Conservation (phyloP, 1,140 invertebrate genomes). For the Triops cancriformis region DNA sequence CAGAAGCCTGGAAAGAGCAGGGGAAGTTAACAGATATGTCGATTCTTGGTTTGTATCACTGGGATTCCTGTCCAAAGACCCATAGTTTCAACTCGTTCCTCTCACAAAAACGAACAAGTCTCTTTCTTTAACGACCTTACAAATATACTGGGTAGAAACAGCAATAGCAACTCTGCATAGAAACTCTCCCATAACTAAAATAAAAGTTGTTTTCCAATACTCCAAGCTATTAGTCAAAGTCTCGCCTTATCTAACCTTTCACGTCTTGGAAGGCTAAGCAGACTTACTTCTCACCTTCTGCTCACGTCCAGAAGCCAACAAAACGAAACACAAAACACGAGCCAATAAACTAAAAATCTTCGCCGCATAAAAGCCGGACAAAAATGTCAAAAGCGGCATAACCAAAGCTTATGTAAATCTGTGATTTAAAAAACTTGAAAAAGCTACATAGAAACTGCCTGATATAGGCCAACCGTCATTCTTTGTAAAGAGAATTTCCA, state of each 20-base stretch:
- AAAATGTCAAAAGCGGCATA: too few relatives aligned
- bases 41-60: conserved; percentile 14
- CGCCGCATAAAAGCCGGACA: too few relatives aligned
- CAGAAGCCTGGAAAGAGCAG: not conserved
- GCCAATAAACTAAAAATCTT: too few relatives aligned
- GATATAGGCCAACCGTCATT: not conserved
- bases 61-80: not conserved
- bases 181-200: not conserved
- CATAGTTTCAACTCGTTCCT: not conserved
- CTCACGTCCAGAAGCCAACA: too few relatives aligned
- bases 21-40: not conserved
- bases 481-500: not conserved
- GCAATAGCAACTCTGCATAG: not conserved
- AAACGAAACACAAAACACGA: too few relatives aligned
- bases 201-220: not conserved
- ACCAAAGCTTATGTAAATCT: too few relatives aligned
- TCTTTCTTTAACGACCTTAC: not conserved
- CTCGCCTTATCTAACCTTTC: not conserved
- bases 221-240: not conserved
- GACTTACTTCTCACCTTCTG: not conserved
- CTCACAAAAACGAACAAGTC: not conserved
- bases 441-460: not conserved
- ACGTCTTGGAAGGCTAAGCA: not conserved
- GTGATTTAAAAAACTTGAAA: too few relatives aligned
- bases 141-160: not conserved